Conservation (phyloP, 2,113 vertebrate genomes). For the Indicator indicator region DNA sequence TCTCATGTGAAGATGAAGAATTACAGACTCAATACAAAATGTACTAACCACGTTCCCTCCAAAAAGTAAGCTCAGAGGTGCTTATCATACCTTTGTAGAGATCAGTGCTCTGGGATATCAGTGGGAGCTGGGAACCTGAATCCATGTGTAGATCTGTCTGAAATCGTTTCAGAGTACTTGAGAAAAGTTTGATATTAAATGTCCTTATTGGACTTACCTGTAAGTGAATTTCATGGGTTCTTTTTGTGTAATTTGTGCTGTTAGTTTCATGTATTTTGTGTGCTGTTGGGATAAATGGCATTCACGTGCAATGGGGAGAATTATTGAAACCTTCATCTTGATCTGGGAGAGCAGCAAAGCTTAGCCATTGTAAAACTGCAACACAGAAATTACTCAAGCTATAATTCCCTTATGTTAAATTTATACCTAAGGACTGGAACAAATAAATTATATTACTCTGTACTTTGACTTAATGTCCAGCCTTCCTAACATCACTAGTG, state of each 20-base stretch:
- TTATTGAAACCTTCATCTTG: not conserved
- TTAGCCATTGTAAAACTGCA: not conserved
- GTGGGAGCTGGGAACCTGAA: not conserved
- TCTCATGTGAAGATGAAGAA: not conserved
- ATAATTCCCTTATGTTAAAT: not conserved
- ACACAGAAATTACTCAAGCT: not conserved
- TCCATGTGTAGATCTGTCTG: not conserved
- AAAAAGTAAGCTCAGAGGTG: not conserved
- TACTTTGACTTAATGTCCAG: not conserved
- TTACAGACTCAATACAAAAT: not conserved
- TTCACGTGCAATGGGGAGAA: not conserved
- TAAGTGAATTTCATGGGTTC: not conserved
- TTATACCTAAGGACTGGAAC: not conserved
- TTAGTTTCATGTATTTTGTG: not conserved
- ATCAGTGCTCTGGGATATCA: not conserved
- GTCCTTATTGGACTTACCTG: not conserved
- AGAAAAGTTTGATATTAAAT: not conserved
- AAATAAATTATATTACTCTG: not conserved
- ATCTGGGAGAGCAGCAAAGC: not conserved
- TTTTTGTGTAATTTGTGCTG: not conserved
- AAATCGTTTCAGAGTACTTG: not conserved
- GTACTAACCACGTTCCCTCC: not conserved
- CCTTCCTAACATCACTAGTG: not conserved
- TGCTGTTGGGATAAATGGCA: not conserved
- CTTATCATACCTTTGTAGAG: not conserved